Base-by-base conservation (phyloP, 2,113 vertebrate species). In the Apteryx owenii region DNA sequence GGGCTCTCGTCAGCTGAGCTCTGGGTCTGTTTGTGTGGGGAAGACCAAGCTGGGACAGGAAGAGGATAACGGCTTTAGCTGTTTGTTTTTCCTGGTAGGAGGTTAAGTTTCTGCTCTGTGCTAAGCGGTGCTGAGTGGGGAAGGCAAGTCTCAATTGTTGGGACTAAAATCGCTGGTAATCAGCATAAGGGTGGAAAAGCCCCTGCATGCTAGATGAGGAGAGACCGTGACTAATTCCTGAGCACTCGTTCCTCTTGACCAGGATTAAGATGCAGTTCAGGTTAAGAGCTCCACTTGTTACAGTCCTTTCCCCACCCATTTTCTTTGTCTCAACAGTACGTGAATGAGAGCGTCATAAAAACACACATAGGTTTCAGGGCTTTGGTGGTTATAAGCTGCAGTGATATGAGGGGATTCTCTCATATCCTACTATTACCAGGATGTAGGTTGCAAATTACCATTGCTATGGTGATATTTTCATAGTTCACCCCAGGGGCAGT, bases 241-340 rank as follows among this genome's bases (percentile, higher is more conserved):
- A 58, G 18, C 18, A 19, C 44, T 61, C 56, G 28, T 33, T 46
- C 9, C 38, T 8, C 62, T 36, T 62, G 29, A 2, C 56, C 31
- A 21, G 66, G 50, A 5, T 60, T 3, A 36, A 73, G 76, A 95
- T n/a, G 76, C 92, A 22, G 95, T 46, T 2, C 3, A 29, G 14
- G 75, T n/a, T n/a, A 73, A 75, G 73, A 7, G 29, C 26, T 5
- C 56, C 3, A 17, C 8, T 46, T 72, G 2, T 77, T 48, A 62
- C 40, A 16, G 40, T 36, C 81, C 88, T 78, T 95, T 90, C 75
- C 71, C 66, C 91, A 83, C 89, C 94, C 77, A 84, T 71, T 97
- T 95, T 60, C 85, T 96, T 81, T 96, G 90, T 97, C 81, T 97
- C 31, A 10, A 9, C 92, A 81, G 70, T 6, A 5, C 69, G 15